Conservation (phyloP, 2,888 invertebrate genomes). For the Phyllotreta cruciferae region DNA sequence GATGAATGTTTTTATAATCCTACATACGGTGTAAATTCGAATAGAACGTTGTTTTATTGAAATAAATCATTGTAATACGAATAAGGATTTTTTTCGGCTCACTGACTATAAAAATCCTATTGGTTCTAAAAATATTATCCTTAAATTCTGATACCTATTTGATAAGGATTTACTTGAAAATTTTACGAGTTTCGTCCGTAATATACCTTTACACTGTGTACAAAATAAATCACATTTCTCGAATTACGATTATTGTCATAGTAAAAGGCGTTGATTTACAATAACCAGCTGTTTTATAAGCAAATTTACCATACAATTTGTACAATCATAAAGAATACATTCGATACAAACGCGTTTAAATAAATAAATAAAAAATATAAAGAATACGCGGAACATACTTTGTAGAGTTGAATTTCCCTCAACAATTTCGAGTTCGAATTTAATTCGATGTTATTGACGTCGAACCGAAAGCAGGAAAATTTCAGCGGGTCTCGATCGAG, state of each 20-base stretch:
- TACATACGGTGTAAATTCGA: neutral
- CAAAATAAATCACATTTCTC: neutral
- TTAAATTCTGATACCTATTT: conserved; percentile 9
- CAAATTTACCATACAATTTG: no score
- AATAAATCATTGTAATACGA: neutral
- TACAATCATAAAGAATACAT: no score
- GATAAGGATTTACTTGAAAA: conserved; percentile 6
- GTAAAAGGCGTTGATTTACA: no score
- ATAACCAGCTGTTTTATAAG: no score
- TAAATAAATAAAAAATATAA: no score
- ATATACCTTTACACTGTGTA: conserved; percentile 8
- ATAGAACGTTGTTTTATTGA: neutral
- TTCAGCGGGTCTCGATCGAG: neutral
- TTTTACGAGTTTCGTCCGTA: conserved; percentile 2
- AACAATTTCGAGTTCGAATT: no score
- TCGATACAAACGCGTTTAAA: no score
- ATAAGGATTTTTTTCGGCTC: neutral
- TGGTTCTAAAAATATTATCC: conserved; percentile 9
- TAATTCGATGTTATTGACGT: no score
- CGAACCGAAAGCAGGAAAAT: no score
- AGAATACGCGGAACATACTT: no score
- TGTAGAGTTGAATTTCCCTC: no score
- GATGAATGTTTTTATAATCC: neutral
- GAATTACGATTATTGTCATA: no score
- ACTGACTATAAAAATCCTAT: conserved; percentile 5